A percentile compares a stretch with the other conserved stretches of the same genome.
Conservation (phyloP, 2,797 vertebrate genomes). For the Lindbergichthys nudifrons region DNA sequence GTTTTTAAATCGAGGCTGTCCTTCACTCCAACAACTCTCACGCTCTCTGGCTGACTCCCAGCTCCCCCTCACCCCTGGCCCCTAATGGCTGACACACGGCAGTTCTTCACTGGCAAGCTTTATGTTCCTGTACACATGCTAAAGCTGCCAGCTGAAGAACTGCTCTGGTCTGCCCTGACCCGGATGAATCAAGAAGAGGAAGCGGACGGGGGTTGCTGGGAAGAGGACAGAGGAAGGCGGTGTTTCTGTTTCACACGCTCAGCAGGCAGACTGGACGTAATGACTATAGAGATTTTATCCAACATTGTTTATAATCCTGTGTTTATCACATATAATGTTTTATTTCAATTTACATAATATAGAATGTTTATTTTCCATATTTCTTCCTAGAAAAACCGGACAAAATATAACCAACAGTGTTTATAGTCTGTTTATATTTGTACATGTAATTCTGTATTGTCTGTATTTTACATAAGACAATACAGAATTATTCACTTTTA, state of each 20-base stretch:
- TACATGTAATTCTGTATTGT: too few relatives aligned
- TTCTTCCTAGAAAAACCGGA: conserved; percentile 2
- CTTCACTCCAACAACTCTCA: conserved; percentile 30
- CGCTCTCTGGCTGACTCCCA: conserved; percentile 40
- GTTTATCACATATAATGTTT: background rate
- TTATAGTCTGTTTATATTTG: too few relatives aligned
- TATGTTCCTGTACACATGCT: conserved; percentile 96
- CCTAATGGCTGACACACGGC: conserved; percentile 90
- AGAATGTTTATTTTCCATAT: background rate
- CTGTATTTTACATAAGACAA: background rate
- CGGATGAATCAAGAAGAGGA: conserved; percentile 58
- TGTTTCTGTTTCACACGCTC: conserved; percentile 45
- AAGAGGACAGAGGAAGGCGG: conserved; percentile 27
- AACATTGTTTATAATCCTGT: conserved; percentile 1
- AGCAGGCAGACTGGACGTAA: conserved; percentile 25
- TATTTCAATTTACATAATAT: background rate
- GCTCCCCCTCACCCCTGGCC: conserved; percentile 13
- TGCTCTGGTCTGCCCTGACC: conserved; percentile 93
- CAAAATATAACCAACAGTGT: too few relatives aligned
- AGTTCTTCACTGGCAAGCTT: conserved; percentile 99
- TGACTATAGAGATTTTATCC: conserved; percentile 12
- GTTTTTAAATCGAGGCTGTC: background rate
- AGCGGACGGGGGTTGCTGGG: conserved; percentile 27
- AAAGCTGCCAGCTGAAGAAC: conserved; percentile 99
- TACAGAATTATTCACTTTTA: background rate